Evolutionary conservation across 35 echinoderm and acorn worm species (phyloP).

Genomic region (Antedon bifida): DNA sequence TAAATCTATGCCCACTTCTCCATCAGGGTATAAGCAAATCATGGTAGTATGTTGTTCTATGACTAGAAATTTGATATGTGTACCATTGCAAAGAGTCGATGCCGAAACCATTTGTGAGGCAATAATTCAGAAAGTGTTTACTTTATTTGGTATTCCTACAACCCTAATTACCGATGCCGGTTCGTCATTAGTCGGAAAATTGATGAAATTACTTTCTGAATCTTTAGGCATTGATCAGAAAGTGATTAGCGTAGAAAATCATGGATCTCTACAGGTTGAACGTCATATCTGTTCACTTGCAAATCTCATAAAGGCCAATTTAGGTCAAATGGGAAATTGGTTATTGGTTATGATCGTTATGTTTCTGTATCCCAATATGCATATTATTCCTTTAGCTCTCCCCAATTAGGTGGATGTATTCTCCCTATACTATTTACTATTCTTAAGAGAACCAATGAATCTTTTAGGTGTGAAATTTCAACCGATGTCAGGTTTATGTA

Average conservation of each 20-base stretch:
- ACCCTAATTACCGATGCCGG: constrained; percentile 28
- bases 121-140: constrained; percentile 35
- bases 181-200: constrained; percentile 22
- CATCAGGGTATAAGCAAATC: background rate
- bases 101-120: constrained; percentile 24
- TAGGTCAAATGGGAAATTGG: constrained; percentile 24
- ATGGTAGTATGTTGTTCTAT: background rate
- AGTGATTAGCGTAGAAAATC: constrained; percentile 16
- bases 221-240: constrained; percentile 21
- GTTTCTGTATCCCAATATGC: constrained; percentile 25
- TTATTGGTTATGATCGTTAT: constrained; percentile 36
- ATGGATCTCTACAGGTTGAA: constrained; percentile 21
- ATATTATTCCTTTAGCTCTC: constrained; percentile 39
- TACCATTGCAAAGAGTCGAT: constrained; percentile 25
- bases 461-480: background rate
- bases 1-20: constrained; percentile 3
- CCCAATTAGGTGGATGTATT: constrained; percentile 37
- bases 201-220: constrained; percentile 10
- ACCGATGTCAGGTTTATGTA: background rate
- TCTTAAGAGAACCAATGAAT: constrained; percentile 19
- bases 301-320: constrained; percentile 25
- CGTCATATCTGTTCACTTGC: constrained; percentile 33
- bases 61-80: constrained; percentile 25
- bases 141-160: constrained; percentile 35
- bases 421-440: constrained; percentile 33